Evolutionary conservation across 2,888 invertebrate species (phyloP), one percentile per base, ranked within the genome.

Genomic region (Troides helena): DNA sequence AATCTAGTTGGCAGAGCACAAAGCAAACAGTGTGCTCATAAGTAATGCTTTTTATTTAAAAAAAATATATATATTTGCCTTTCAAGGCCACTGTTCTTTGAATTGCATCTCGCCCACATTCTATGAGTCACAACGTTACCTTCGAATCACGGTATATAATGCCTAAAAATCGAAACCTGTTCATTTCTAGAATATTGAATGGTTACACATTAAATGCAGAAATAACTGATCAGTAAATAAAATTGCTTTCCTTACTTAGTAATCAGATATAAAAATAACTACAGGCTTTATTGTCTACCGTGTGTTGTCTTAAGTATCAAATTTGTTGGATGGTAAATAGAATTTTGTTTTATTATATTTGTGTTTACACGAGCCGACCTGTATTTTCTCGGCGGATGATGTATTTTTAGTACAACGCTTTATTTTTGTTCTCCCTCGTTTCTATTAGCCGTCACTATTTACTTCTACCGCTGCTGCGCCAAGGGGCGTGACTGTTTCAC

Each of bases 401-500:
- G 75, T 74, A 71, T 67, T 74, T 69, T 69, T 83, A 78, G 75
- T 79, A 78, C 78, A 78, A 75, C 75, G 76, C 78, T 84, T 82
- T 88, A 87, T 88, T 87, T 88, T 80, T 77, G 83, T 84, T 59
- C 63, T 43, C 59, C 58, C 39, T 63, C 59, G 81, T 81, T 85
- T 85, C 85, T 86, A 87, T 88, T 87, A 56, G 60, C 64, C 64
- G 60, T 64, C 59, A 67, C 63, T 70, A 71, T 74, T 74, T 73
- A 87, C 87, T 84, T 84, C 82, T 79, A 76, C 78, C 80, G 86
- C 82, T 83, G 85, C 83, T 87, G 89, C 89, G 92, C 91, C 92
- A 92, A 92, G 84, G 88, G 85, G 88, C 84, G 89, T 89, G 90
- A 91, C 89, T 86, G 80, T 80, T 82, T 80, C 80, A 83, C 14